Conservation (phyloP, 2,888 invertebrate genomes). For the Agrochola litura region DNA sequence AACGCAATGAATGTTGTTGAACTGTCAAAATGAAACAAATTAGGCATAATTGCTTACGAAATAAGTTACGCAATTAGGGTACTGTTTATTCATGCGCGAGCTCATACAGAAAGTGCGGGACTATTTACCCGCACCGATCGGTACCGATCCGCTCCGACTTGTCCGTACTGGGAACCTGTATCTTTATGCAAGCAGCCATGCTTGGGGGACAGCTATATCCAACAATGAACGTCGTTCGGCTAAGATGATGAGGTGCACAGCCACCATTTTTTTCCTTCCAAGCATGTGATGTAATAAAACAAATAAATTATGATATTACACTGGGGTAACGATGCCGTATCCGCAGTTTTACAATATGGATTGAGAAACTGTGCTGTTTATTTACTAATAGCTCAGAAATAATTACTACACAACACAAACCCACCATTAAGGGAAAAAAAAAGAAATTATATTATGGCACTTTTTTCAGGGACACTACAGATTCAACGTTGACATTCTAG, state of each 20-base stretch:
- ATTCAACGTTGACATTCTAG: constrained; percentile 46
- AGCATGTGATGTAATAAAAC: background rate
- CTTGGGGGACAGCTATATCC: background rate
- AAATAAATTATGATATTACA: background rate
- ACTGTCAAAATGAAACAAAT: no score
- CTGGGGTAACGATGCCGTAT: background rate
- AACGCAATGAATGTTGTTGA: no score
- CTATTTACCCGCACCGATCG: background rate
- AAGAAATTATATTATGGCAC: rapidly evolving
- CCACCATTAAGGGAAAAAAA: no score
- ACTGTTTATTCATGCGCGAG: background rate
- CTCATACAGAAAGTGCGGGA: background rate
- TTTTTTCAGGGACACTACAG: constrained; percentile 60
- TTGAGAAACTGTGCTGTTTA: background rate
- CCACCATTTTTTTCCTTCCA: background rate
- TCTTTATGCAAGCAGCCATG: background rate
- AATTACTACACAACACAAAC: background rate
- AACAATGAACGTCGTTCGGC: background rate
- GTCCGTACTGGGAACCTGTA: background rate
- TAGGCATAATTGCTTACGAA: no score
- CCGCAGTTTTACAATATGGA: background rate
- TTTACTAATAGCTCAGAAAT: background rate
- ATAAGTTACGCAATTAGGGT: no score
- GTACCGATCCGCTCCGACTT: background rate
- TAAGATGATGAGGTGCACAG: background rate